These are phyloP conservation scores for Ceratotherium simum DNA, from an alignment of 2,113 vertebrate genomes.

Conservation along the genomic window DNA sequence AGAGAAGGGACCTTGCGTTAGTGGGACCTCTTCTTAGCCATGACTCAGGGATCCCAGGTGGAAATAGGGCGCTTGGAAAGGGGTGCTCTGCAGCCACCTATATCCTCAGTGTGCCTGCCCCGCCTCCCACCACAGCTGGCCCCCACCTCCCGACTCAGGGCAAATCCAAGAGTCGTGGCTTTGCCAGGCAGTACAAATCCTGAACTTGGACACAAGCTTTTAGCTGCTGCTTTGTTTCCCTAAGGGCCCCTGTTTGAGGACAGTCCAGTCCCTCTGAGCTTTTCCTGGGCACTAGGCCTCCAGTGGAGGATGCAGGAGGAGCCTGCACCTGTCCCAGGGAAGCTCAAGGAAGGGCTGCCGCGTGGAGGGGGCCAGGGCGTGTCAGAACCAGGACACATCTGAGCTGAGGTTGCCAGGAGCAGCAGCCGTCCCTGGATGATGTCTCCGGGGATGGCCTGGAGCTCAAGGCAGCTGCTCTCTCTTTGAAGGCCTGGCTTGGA, in stretches of 20 bases:
- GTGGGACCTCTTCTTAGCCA: neutral
- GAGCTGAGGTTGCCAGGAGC: neutral
- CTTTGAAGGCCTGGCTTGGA: neutral
- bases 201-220: neutral
- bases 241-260: neutral
- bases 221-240: neutral
- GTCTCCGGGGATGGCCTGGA: neutral
- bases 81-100: accelerated
- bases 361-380: accelerated
- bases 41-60: neutral
- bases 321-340: neutral
- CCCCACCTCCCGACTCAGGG: neutral
- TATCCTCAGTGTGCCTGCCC: neutral
- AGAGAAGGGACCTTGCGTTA: neutral
- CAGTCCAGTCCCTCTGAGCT: neutral
- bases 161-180: neutral
- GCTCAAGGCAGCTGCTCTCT: neutral
- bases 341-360: accelerated
- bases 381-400: accelerated
- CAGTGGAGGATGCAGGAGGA: neutral
- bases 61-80: neutral
- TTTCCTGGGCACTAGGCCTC: neutral
- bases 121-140: neutral
- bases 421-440: neutral
- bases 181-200: neutral